A percentile compares a stretch with the other conserved stretches of the same genome.
These are phyloP conservation scores for Anguilla marmorata DNA, from an alignment of 2,797 vertebrate species.

Conservation along the genomic window DNA sequence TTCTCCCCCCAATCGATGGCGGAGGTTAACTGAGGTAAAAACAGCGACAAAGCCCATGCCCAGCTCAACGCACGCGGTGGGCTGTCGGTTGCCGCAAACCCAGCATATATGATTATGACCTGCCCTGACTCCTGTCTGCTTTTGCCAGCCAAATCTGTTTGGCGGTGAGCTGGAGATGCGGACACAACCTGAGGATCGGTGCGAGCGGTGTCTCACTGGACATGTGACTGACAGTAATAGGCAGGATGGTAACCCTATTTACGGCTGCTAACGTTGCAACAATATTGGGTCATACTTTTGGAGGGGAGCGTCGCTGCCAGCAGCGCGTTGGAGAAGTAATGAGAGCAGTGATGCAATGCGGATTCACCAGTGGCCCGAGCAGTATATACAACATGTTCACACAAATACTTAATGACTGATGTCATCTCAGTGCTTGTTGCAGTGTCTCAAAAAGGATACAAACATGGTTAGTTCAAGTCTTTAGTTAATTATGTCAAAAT, in stretches of 20 bases:
- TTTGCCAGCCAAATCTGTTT: not conserved
- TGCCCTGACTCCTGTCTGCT: not conserved
- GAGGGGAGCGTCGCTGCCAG: conserved; percentile 35
- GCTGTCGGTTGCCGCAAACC: not conserved
- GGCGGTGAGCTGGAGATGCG: not conserved
- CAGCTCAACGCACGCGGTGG: not conserved
- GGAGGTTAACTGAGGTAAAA: not conserved
- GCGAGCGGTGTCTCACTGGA: conserved; percentile 15
- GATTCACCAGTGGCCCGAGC: not conserved
- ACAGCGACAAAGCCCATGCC: not conserved
- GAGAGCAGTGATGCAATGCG: conserved; percentile 23
- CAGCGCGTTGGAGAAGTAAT: conserved; percentile 11
- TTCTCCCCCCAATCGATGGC: not conserved
- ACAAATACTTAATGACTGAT: not conserved
- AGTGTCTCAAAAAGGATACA: not conserved
- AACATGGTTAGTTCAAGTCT: not conserved
- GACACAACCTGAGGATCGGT: not conserved
- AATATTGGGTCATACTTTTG: not conserved
- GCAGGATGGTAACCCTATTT: conserved; percentile 40
- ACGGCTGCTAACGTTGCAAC: conserved; percentile 29
- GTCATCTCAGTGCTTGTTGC: not conserved
- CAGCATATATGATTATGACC: not conserved
- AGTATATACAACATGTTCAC: not conserved
- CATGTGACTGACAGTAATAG: not conserved
- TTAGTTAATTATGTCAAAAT: not conserved